These are phyloP conservation scores for Thunnus albacares DNA, from an alignment of 2,797 vertebrate species.

Conservation along the genomic window DNA sequence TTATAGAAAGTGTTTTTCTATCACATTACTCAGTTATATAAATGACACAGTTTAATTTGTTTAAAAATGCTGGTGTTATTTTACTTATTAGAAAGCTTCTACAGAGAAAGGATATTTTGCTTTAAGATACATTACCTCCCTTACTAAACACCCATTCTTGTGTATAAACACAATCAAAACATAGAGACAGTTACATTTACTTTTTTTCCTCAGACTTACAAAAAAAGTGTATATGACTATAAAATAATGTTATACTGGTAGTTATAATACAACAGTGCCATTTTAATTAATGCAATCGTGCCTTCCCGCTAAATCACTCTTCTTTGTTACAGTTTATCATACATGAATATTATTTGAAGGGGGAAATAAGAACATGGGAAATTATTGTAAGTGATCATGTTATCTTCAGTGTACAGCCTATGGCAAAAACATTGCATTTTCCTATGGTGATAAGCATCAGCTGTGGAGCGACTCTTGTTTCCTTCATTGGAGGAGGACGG, in stretches of 20 bases:
- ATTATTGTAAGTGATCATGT: constrained; percentile 47
- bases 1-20: not conserved
- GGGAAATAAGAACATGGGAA: constrained; percentile 46
- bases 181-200: not conserved
- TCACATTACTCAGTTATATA: not conserved
- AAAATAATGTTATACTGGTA: not conserved
- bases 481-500: constrained; percentile 32
- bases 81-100: not conserved
- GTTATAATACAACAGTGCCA: not conserved
- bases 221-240: not conserved
- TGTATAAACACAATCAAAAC: not conserved
- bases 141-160: not conserved
- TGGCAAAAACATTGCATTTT: constrained; percentile 59
- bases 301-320: not conserved
- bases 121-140: not conserved
- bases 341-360: constrained; percentile 34
- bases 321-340: constrained; percentile 26
- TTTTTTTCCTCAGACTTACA: no score
- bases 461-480: constrained; percentile 47
- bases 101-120: not conserved
- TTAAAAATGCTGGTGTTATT: not conserved
- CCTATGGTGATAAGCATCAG: constrained; percentile 72
- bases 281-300: not conserved
- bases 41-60: not conserved
- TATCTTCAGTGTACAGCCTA: constrained; percentile 58